phyloP scores from a whole-genome alignment of 2,797 vertebrate genomes.

The Gila robusta region DNA sequence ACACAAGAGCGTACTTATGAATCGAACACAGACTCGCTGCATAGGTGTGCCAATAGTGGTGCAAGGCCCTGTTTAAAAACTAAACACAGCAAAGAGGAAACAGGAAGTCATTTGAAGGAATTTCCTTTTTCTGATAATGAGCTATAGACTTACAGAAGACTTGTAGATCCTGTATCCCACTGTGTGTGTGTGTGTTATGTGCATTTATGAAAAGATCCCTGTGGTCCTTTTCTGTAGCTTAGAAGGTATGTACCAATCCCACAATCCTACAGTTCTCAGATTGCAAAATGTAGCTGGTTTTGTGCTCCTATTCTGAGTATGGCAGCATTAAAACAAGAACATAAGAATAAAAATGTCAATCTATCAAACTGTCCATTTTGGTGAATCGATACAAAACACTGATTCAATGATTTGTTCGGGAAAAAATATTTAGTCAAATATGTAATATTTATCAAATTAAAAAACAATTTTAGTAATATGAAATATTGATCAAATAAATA shows the following conservation, averaged over 20 bases:
- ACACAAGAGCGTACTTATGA: conserved; percentile 52
- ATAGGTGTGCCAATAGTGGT: conserved; percentile 9
- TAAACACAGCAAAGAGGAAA: conserved; percentile 48
- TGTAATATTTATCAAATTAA: background rate
- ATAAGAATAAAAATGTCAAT: background rate
- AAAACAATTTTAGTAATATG: background rate
- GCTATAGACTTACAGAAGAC: conserved; percentile 35
- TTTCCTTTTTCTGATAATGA: conserved; percentile 46
- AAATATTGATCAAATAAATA: background rate
- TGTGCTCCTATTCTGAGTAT: background rate
- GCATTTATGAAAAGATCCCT: conserved; percentile 6
- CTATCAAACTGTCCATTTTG: background rate
- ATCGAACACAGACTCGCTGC: conserved; percentile 27
- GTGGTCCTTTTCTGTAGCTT: conserved; percentile 11
- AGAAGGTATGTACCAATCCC: background rate
- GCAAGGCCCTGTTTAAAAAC: conserved; percentile 39
- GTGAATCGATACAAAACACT: background rate
- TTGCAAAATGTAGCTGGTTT: background rate
- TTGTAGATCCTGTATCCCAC: conserved; percentile 29
- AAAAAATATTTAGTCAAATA: background rate
- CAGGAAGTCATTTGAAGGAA: conserved; percentile 54
- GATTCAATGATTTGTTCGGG: background rate
- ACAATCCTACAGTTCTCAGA: background rate
- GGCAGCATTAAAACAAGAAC: background rate
- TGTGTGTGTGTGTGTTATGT: conserved; percentile 27